Conservation (phyloP, 2,113 vertebrate species). For the Odobenus rosmarus region DNA sequence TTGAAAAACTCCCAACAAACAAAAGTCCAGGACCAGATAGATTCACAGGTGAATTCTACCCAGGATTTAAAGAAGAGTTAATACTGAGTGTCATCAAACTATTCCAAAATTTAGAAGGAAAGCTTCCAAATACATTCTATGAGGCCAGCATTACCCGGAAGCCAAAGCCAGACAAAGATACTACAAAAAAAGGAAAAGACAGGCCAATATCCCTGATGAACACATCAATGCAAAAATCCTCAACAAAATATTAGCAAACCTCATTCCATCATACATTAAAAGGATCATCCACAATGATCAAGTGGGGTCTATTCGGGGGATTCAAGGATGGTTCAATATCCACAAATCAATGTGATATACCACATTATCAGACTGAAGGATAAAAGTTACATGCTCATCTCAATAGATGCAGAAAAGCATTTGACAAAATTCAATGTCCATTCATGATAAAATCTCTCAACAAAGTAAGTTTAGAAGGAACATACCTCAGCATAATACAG, state of each 20-base stretch:
- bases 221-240: neutral
- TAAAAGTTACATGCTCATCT: neutral
- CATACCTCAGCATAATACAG: neutral
- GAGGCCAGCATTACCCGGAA: neutral
- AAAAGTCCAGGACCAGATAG: neutral
- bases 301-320: neutral
- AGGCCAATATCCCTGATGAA: neutral
- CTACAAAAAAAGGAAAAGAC: neutral
- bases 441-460: neutral
- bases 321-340: neutral
- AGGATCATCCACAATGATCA: neutral
- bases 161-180: neutral
- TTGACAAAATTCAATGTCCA: neutral
- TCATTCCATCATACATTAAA: neutral
- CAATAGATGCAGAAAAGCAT: neutral
- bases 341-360: neutral
- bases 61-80: neutral
- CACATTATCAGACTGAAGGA: neutral
- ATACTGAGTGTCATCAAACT: neutral
- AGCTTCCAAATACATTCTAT: neutral
- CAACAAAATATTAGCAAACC: neutral
- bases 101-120: neutral
- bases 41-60: neutral
- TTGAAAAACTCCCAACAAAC: neutral
- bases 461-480: neutral